Evolutionary conservation across 2,113 vertebrate genomes (phyloP).

Genomic region (Ornithorhynchus anatinus): DNA sequence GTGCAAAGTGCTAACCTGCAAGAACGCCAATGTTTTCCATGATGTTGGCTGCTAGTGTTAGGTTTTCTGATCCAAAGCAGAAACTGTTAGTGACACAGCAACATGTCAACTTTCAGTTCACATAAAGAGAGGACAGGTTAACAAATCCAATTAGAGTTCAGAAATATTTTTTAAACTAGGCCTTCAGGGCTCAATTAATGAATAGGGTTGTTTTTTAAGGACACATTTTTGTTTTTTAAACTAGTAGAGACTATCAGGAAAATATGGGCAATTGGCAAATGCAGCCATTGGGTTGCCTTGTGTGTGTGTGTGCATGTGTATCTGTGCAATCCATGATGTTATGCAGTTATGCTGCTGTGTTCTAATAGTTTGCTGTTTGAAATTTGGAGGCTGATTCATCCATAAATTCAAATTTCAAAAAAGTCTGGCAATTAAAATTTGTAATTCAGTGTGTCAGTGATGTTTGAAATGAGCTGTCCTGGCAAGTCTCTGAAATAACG

Average conservation of each 20-base stretch:
- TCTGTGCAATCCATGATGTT: background rate
- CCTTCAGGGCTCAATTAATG: constrained; percentile 20
- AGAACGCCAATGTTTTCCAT: background rate
- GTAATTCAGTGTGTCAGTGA: too few species aligned
- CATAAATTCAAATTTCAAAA: too few species aligned
- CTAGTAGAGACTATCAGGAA: background rate
- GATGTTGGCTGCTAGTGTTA: background rate
- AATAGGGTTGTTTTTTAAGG: constrained; percentile 20
- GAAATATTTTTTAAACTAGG: constrained; percentile 15
- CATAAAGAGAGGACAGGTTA: constrained; percentile 20
- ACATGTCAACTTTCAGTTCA: constrained; percentile 14
- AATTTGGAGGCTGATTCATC: background rate
- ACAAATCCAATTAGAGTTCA: constrained; percentile 16
- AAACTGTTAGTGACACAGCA: background rate
- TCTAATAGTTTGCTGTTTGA: accelerated
- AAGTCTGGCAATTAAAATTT: too few species aligned
- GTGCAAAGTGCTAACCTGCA: background rate
- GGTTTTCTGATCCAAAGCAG: constrained; percentile 12
- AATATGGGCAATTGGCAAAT: background rate
- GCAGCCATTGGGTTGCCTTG: background rate
- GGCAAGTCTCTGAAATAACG: too few species aligned
- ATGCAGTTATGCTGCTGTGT: accelerated
- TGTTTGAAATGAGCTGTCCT: too few species aligned
- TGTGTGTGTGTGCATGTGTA: too few species aligned
- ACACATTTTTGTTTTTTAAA: constrained; percentile 19